Conservation (phyloP, 2,113 vertebrate genomes). For the Dicerorhinus sumatrensis region DNA sequence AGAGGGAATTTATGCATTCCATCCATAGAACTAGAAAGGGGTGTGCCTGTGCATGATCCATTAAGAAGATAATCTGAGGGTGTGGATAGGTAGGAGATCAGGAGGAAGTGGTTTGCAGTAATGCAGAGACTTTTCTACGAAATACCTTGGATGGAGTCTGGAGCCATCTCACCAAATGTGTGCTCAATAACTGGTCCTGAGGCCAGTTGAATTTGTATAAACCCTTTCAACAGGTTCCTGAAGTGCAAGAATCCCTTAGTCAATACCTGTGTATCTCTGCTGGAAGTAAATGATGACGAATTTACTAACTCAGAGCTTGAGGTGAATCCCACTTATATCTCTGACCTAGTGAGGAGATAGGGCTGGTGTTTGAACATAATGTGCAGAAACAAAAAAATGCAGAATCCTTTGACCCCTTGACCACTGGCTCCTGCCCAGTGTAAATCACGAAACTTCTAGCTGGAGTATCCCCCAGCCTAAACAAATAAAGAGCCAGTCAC, state of each 20-base stretch:
- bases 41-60: neutral
- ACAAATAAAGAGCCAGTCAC: conserved; percentile 36
- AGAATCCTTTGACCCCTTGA: neutral
- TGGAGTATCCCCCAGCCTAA: neutral
- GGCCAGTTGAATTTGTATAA: neutral
- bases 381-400: conserved; percentile 50
- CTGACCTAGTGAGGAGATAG: neutral
- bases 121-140: neutral
- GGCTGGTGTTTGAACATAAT: conserved; percentile 15
- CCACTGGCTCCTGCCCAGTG: neutral
- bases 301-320: conserved; percentile 15
- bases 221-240: neutral
- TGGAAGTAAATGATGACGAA: neutral
- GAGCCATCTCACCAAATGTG: neutral
- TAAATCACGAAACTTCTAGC: conserved; percentile 2
- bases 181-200: neutral
- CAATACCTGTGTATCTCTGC: neutral
- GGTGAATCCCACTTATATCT: neutral
- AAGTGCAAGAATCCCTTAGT: neutral
- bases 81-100: neutral
- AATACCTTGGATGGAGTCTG: neutral
- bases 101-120: neutral
- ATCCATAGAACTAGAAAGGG: conserved; percentile 17
- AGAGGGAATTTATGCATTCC: conserved; percentile 32
- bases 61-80: conserved; percentile 53